Percentiles rank a stretch among this genome's conserved stretches.
These are phyloP conservation scores for Clarias laeviceps DNA, from an alignment of 2,797 vertebrate species.

Conservation along the genomic window DNA sequence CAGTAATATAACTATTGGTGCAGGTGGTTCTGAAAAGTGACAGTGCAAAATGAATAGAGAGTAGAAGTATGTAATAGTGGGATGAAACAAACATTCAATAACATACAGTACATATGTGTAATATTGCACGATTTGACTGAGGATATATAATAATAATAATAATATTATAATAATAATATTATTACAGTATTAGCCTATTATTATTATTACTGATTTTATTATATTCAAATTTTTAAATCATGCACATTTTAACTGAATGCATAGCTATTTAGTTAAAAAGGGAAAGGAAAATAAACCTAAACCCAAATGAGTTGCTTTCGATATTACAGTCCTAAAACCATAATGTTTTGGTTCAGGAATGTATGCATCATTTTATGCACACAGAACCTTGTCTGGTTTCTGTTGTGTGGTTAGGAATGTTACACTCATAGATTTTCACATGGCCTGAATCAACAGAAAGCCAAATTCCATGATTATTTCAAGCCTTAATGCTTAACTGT, in stretches of 20 bases:
- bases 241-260: too few relatives aligned
- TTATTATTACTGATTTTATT: background rate
- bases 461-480: background rate
- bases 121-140: too few relatives aligned
- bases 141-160: too few relatives aligned
- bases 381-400: background rate
- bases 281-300: background rate
- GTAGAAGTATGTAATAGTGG: too few relatives aligned
- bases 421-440: too few relatives aligned
- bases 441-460: background rate
- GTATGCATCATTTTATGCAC: background rate
- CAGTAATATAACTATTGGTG: too few relatives aligned
- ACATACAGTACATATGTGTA: too few relatives aligned
- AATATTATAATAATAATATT: too few relatives aligned
- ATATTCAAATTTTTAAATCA: background rate
- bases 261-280: background rate
- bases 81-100: too few relatives aligned
- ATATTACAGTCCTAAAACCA: background rate
- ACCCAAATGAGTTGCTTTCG: background rate
- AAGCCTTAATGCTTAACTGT: background rate
- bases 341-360: background rate
- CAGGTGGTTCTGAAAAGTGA: too few relatives aligned
- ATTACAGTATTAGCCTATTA: too few relatives aligned
- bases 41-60: too few relatives aligned
- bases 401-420: background rate